Evolutionary conservation across 2,797 vertebrate species (phyloP), one percentile per base, ranked within the genome.

Genomic region (Salmo trutta): DNA sequence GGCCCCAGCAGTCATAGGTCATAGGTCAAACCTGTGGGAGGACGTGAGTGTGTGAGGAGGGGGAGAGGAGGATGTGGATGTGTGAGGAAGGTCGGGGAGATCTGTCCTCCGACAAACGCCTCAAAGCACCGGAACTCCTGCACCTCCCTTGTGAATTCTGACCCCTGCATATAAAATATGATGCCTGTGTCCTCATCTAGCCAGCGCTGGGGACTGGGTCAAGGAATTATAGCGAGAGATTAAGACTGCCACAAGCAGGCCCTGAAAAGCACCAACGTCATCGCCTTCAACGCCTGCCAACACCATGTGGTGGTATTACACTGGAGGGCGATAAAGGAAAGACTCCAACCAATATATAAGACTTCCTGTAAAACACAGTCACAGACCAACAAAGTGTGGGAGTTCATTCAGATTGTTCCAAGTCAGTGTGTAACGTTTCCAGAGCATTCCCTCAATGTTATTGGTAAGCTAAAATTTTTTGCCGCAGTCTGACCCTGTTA

Each of bases 21-120:
- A 91, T 83, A 88, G 93, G 94, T 94, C 93, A 93, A 91, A 92
- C 77, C 84, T 87, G 92, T 92, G 87, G 91, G 91, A 89, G 89
- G 87, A 81, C 78, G 78, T 53, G 64, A 53, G 74, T 75, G 74
- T 53, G 31, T 33, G 27, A 33, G 41, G 73, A 27, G 74, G 74
- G 82, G 78, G 76, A 75, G 80, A 87, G 86, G 79, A 80, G 92
- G 91, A 92, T 91, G 88, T 91, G 83, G 85, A 90, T 89, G 89
- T 84, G 83, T 91, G 85, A 86, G 82, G 87, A 59, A 84, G 85
- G 80, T 88, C 86, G 82, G 77, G 54, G 24, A 84, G 68, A 85
- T 82, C 85, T 79, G 81, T 66, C 78, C 72, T 68, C 56, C 76
- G 56, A 75, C 68, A 75, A 36, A 78, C 73, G n/a, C 59, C 72